Conservation (phyloP, 2,113 vertebrate species). For the Chaetodon trifascialis region DNA sequence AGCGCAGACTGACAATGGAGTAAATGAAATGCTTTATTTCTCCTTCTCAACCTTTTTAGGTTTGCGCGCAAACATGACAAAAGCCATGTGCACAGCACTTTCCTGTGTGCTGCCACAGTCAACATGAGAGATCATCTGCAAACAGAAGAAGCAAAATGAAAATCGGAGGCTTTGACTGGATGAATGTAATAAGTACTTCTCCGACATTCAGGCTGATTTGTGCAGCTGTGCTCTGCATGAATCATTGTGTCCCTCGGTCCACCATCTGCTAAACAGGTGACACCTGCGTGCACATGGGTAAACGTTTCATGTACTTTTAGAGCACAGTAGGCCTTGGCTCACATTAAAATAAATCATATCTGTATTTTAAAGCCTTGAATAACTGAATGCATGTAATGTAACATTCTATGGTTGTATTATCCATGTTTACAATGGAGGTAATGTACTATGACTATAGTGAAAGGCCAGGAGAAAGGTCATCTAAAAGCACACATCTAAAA, state of each 20-base stretch:
- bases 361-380: background rate
- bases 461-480: constrained; percentile 5
- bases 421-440: background rate
- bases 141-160: constrained; percentile 22
- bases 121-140: constrained; percentile 55
- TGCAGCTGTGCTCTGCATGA: constrained; percentile 21
- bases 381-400: background rate
- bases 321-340: constrained; percentile 3
- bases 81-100: constrained; percentile 84
- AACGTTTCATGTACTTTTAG: constrained; percentile 31
- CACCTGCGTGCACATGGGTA: constrained; percentile 19
- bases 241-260: constrained; percentile 35
- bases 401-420: background rate
- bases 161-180: constrained; percentile 26
- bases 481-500: constrained; percentile 24
- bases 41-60: background rate
- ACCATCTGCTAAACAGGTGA: constrained; percentile 52
- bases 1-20: constrained; percentile 43
- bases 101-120: constrained; percentile 89
- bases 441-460: background rate
- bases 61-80: constrained; percentile 71
- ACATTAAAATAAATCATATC: background rate
- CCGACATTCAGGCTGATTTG: background rate
- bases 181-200: constrained; percentile 31
- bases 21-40: constrained; percentile 45